Base-by-base conservation (phyloP, 2,888 invertebrate genomes). In the Helicoverpa assulta region DNA sequence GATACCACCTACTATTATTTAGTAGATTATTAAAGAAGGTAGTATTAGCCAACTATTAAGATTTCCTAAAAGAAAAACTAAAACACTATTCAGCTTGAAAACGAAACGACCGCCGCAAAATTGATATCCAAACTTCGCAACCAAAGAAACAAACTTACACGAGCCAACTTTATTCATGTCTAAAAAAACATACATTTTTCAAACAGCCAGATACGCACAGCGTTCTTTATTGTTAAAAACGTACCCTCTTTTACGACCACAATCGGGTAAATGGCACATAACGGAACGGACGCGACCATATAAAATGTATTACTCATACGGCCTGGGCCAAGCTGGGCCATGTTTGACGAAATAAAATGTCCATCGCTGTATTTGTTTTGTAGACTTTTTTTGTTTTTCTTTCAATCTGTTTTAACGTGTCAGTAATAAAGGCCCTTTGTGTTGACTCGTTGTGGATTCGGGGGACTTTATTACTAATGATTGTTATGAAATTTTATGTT, bases 171-270 rank as follows among this genome's bases (percentile, higher is more conserved):
- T 81, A 77, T 77, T 77, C 77, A 82, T 77, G 77, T 62, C 56
- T 61, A 37, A 51, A 29, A 37, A 59, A 66, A 67, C 67, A 63
- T 64, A 70, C 64, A 82, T 80, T 71, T 79, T 71, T 63, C 62
- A 76, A 60, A 67, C 52, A 29, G 37, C 56, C 65, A 78, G 70
- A 77, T 66, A 78, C 66, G 52, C 40, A 65, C 26, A 52, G 19
- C 63, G 59, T 70, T 78, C 68, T 80, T 78, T 82, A 80, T 82
- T 81, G 82, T 81, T 81, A 80, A 81, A 82, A 82, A 81, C 67
- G 72, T 82, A 82, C 82, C 80, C 80, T 77, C 80, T 82, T 79
- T 82, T 81, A 78, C 76, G 82, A 75, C 75, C 70, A 80, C 78
- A 81, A 80, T 82, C 78, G 75, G 63, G 69, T 70, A 81, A 81